Evolutionary conservation across 2,888 invertebrate genomes (phyloP).

Genomic region (Marronus borbonicus): DNA sequence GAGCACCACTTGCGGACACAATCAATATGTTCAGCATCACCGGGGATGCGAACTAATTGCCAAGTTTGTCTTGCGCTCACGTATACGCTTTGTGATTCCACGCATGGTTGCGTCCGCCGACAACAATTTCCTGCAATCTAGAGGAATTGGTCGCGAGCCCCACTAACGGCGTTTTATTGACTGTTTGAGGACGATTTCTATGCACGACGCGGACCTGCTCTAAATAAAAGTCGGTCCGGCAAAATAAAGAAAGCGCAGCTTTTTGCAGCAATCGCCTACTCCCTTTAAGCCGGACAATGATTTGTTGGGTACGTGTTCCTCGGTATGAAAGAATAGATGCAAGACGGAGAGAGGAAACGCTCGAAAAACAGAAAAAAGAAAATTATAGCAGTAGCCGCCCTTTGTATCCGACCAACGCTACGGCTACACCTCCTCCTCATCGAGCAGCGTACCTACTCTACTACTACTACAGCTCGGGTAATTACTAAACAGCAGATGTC

Average conservation of each 20-base stretch:
- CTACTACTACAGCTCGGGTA: slow-evolving; percentile 58
- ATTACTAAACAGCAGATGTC: slow-evolving; percentile 66
- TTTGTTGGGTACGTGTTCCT: slow-evolving; percentile 68
- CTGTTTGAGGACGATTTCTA: slow-evolving; percentile 70
- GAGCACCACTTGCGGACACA: slow-evolving; percentile 61
- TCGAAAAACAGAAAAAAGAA: slow-evolving; percentile 38
- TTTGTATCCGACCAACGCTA: slow-evolving; percentile 36
- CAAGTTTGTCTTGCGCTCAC: slow-evolving; percentile 57
- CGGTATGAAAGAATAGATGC: slow-evolving; percentile 41
- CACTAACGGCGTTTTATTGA: slow-evolving; percentile 67
- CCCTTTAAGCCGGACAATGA: slow-evolving; percentile 66
- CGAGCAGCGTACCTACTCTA: slow-evolving; percentile 28
- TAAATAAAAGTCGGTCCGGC: slow-evolving; percentile 62
- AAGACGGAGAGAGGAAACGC: slow-evolving; percentile 22
- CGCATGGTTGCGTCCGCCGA: slow-evolving; percentile 60
- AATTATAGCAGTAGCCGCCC: slow-evolving; percentile 45
- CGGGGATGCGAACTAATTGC: slow-evolving; percentile 54
- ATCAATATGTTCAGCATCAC: slow-evolving; percentile 62
- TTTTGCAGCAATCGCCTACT: slow-evolving; percentile 59
- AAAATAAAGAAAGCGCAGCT: slow-evolving; percentile 61
- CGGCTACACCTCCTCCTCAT: slow-evolving; percentile 36
- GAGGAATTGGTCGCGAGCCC: slow-evolving; percentile 66
- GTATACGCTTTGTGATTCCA: slow-evolving; percentile 57
- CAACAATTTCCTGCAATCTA: slow-evolving; percentile 68
- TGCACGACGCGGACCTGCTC: slow-evolving; percentile 66